Evolutionary conservation across 2,888 invertebrate genomes (phyloP).

Genomic region (Philopedon plagiatum): DNA sequence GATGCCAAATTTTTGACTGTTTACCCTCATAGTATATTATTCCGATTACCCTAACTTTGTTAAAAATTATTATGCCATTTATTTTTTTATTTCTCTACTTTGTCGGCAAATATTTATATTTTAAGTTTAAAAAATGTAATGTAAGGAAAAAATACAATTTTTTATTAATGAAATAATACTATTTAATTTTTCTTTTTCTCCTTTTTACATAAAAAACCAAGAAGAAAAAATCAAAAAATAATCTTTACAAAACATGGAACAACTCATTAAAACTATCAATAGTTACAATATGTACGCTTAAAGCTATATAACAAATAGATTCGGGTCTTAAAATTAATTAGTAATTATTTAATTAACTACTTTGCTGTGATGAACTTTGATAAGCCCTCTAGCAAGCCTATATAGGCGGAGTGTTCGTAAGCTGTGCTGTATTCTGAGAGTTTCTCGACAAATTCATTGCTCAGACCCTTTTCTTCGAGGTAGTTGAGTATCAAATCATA

Average conservation of each 20-base stretch:
- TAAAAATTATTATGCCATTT: too few relatives aligned
- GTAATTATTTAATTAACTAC: slow-evolving; percentile 51
- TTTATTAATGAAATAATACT: slow-evolving; percentile 19
- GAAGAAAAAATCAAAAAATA: slow-evolving; percentile 34
- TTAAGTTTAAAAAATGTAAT: background rate
- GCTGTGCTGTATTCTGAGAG: slow-evolving; percentile 90
- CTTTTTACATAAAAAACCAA: slow-evolving; percentile 6
- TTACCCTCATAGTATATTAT: too few relatives aligned
- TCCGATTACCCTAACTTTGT: too few relatives aligned
- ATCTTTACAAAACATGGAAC: slow-evolving; percentile 31
- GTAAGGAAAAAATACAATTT: slow-evolving; percentile 13
- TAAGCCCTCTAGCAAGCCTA: slow-evolving; percentile 87
- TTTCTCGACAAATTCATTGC: slow-evolving; percentile 93
- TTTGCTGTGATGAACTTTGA: slow-evolving; percentile 86
- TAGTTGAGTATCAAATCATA: slow-evolving; percentile 96
- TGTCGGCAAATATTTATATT: background rate
- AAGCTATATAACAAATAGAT: slow-evolving; percentile 29
- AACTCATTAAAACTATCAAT: slow-evolving; percentile 18
- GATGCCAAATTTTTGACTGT: too few relatives aligned
- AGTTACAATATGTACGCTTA: slow-evolving; percentile 24
- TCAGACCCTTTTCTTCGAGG: slow-evolving; percentile 95
- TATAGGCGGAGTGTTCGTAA: slow-evolving; percentile 94
- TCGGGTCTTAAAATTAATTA: slow-evolving; percentile 17
- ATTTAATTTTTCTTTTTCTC: slow-evolving; percentile 15
- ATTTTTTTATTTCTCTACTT: background rate